Percentiles rank a stretch among this genome's conserved stretches.
Conservation (phyloP, 2,797 vertebrate species). For the Luscinia megarhynchos region DNA sequence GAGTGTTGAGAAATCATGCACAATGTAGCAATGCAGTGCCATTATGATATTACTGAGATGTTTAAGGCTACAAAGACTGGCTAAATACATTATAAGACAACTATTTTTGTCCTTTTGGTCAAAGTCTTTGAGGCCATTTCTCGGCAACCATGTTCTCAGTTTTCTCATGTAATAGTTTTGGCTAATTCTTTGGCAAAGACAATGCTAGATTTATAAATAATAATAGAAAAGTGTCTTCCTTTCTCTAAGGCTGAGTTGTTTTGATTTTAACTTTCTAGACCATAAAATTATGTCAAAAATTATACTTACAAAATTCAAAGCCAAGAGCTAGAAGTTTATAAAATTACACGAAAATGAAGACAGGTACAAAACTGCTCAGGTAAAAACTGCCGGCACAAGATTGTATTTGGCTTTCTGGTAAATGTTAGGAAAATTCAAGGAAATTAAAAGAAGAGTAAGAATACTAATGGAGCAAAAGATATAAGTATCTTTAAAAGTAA, state of each 20-base stretch:
- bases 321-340: background rate
- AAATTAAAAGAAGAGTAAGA: background rate
- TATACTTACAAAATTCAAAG: background rate
- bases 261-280: background rate
- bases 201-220: background rate
- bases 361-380: background rate
- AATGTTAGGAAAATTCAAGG: background rate
- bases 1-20: background rate
- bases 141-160: rapidly evolving
- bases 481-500: background rate
- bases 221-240: background rate
- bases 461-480: background rate
- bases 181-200: background rate
- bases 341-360: background rate
- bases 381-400: background rate
- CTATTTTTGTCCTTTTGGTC: background rate
- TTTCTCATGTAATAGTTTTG: background rate
- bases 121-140: background rate
- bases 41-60: background rate
- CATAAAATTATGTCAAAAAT: background rate
- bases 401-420: background rate
- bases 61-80: background rate
- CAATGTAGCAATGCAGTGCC: background rate
- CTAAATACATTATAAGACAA: background rate
- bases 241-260: background rate